Conservation (phyloP, 1,140 invertebrate genomes). For the Vanessa tameamea region DNA sequence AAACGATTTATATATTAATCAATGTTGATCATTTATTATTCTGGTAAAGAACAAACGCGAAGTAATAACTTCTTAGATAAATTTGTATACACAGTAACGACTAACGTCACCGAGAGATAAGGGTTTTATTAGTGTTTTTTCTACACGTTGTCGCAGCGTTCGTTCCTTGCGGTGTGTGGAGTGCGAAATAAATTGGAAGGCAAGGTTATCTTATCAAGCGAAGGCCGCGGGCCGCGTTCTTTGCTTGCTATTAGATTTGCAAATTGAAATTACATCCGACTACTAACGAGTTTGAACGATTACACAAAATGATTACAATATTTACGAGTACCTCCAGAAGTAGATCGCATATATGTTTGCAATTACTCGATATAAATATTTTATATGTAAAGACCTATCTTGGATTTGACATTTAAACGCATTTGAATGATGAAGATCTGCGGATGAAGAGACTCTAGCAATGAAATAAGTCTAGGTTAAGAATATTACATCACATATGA, state of each 20-base stretch:
- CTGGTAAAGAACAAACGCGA: background rate
- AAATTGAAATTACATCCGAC: constrained; percentile 33
- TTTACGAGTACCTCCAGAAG: background rate
- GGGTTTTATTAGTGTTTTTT: constrained; percentile 51
- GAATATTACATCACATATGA: background rate
- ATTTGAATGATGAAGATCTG: too few species aligned
- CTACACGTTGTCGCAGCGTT: constrained; percentile 23
- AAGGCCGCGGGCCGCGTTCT: constrained; percentile 48
- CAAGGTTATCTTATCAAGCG: constrained; percentile 79
- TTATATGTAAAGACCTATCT: too few species aligned
- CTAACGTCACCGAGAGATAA: constrained; percentile 51
- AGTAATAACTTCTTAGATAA: constrained; percentile 4
- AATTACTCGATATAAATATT: background rate
- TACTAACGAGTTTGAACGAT: constrained; percentile 4
- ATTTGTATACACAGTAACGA: constrained; percentile 1
- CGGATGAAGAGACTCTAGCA: background rate
- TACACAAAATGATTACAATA: constrained; percentile 5
- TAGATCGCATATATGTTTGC: background rate
- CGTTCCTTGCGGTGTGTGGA: constrained; percentile 19
- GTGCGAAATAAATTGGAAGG: constrained; percentile 72
- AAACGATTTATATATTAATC: background rate
- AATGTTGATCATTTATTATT: background rate
- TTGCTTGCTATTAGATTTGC: constrained; percentile 28
- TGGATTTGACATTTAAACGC: too few species aligned
- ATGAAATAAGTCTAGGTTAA: background rate